A percentile compares a stretch with the other conserved stretches of the same genome.
Evolutionary conservation across 1,140 invertebrate genomes (phyloP).

Genomic region (Hypsibius dujardini): DNA sequence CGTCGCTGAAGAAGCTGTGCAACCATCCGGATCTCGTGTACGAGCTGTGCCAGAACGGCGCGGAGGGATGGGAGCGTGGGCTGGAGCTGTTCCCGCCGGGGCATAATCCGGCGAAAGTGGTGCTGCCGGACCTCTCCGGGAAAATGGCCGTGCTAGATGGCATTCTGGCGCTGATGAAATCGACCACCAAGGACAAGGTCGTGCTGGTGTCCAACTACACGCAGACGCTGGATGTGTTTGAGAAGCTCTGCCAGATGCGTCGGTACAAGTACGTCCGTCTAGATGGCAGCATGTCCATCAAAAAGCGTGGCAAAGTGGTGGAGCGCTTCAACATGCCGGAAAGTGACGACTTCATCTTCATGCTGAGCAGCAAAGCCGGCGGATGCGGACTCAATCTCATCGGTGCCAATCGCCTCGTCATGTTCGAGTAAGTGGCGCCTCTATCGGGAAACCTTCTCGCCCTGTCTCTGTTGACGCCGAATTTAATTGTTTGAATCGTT

Average conservation of each 20-base stretch:
- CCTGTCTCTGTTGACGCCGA: too few species aligned
- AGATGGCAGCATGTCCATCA: slow-evolving; percentile 93
- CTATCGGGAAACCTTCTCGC: too few species aligned
- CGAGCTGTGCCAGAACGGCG: slow-evolving; percentile 61
- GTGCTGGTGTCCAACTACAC: slow-evolving; percentile 98
- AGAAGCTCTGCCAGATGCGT: slow-evolving; percentile 59
- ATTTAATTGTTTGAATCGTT: too few species aligned
- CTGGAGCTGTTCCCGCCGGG: slow-evolving; percentile 49
- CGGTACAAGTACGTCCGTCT: slow-evolving; percentile 58
- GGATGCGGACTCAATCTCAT: slow-evolving; percentile 83
- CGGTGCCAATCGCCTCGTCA: slow-evolving; percentile 78
- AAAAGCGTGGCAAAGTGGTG: slow-evolving; percentile 87
- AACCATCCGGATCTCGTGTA: slow-evolving; percentile 90
- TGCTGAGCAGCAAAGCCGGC: slow-evolving; percentile 97
- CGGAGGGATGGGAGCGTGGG: slow-evolving; percentile 67
- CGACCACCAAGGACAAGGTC: slow-evolving; percentile 77
- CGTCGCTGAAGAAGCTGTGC: slow-evolving; percentile 86
- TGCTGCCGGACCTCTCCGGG: slow-evolving; percentile 42
- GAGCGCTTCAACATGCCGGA: slow-evolving; percentile 80
- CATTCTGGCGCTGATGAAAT: slow-evolving; percentile 71
- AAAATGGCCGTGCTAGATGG: slow-evolving; percentile 88
- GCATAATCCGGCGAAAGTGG: slow-evolving; percentile 44
- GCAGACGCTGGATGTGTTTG: slow-evolving; percentile 91
- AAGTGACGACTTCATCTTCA: slow-evolving; percentile 73
- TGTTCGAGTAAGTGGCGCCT: too few species aligned